Base-by-base conservation (phyloP, 2,888 invertebrate species). In the Metellina segmentata region DNA sequence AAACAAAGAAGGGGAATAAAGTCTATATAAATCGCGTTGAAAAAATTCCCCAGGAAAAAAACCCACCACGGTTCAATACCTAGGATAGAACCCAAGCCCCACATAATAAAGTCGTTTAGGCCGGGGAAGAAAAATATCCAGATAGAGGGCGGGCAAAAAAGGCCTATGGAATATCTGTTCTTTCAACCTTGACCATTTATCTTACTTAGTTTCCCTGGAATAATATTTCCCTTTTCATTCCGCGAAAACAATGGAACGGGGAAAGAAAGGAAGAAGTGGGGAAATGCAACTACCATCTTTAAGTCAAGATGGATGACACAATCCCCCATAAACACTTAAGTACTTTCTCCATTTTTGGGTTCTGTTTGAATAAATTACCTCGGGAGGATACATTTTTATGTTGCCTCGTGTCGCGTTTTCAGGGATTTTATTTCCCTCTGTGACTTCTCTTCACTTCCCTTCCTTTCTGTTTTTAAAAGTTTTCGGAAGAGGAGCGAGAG, bases 101-200 rank as follows among this genome's bases (percentile, higher is more conserved):
- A 79, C 87, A 87, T 87, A 87, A 87, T 87, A 87, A 87, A 87
- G 87, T 81, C 87, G 72, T 87, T 87, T 71, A 77, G 19, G 53
- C 16, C 61, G n/a, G 34, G 16, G 53, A 61, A 75, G 53, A 81
- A 82, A 82, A 70, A 82, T 71, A 51, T 51, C 71, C 49, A 6
- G 70, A 51, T 70, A 49, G 70, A 70, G n/a, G 71, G 53, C 6
- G 69, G 19, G n/a, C 53, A 53, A 72, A 88, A 79, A 88, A 88
- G 51, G 74, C 19, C 86, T 86, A 51, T 81, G 69, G 88, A 88
- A 88, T 88, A 88, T 88, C 88, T 81, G 88, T 88, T 88, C 88
- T 88, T 88, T 88, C 88, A 88, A 81, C 88, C 81, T 70, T 75
- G 81, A 74, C 81, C 75, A 88, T 88, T 81, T 88, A 88, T 88